Evolutionary conservation across 2,113 vertebrate species (phyloP).

Genomic region (Chroicocephalus ridibundus): DNA sequence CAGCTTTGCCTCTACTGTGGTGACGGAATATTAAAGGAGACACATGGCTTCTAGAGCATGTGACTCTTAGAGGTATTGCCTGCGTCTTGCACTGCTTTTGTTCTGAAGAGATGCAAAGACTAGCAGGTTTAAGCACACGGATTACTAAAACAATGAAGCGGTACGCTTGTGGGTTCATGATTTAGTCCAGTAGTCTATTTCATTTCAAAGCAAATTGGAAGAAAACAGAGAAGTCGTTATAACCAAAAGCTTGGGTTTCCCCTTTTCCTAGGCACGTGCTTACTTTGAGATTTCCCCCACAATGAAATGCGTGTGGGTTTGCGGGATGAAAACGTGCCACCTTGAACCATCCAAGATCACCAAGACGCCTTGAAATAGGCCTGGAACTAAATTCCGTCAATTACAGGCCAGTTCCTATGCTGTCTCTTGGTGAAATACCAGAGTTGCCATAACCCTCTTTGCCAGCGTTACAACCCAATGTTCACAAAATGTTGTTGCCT

Average conservation of each 20-base stretch:
- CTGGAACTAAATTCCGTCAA: not conserved
- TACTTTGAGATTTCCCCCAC: not conserved
- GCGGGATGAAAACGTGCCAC: not conserved
- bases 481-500: not conserved
- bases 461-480: not conserved
- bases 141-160: not conserved
- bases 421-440: not conserved
- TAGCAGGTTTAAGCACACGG: not conserved
- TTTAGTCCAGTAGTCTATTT: not conserved
- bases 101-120: not conserved
- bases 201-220: not conserved
- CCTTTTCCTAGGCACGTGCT: not conserved
- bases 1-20: not conserved
- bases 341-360: not conserved
- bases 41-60: not conserved
- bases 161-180: not conserved
- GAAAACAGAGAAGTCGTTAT: not conserved
- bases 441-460: not conserved
- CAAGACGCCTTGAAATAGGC: not conserved
- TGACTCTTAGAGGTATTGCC: not conserved
- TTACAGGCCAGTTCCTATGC: not conserved
- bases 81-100: not conserved
- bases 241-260: not conserved
- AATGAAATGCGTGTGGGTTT: not conserved
- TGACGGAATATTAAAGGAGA: not conserved